Evolutionary conservation across 1,140 invertebrate genomes (phyloP).

Genomic region (Monochamus saltuarius): DNA sequence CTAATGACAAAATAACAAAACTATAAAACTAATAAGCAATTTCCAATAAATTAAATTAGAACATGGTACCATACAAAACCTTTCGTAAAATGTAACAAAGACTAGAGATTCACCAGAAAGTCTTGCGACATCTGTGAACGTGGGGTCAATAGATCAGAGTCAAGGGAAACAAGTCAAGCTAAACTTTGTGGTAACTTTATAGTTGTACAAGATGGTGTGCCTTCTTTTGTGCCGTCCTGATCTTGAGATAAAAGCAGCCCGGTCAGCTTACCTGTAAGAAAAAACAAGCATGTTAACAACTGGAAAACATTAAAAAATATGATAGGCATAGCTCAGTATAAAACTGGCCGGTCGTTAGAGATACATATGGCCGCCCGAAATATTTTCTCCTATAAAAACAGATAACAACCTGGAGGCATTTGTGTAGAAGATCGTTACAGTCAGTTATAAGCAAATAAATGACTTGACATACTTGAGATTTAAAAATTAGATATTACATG

Average conservation of each 20-base stretch:
- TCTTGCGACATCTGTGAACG: too few species aligned
- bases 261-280: conserved; percentile 34
- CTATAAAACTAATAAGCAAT: too few species aligned
- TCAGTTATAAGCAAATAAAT: neutral
- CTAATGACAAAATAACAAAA: too few species aligned
- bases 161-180: conserved; percentile 3
- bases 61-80: too few species aligned
- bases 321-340: neutral
- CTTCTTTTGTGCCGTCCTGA: conserved; percentile 12
- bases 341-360: too few species aligned
- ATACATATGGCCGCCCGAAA: neutral
- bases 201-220: conserved; percentile 1
- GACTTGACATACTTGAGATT: neutral
- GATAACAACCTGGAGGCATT: neutral
- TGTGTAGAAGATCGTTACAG: neutral
- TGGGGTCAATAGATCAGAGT: conserved; percentile 19
- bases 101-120: too few species aligned
- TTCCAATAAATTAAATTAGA: too few species aligned
- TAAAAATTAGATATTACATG: neutral
- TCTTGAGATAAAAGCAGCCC: conserved; percentile 30
- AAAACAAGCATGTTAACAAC: conserved; percentile 36
- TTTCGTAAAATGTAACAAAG: too few species aligned
- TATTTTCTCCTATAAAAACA: neutral
- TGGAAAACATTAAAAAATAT: conserved; percentile 23
- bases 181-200: conserved; percentile 18